Percentiles rank a stretch among this genome's conserved stretches.
Evolutionary conservation across 2,888 invertebrate genomes (phyloP).

Genomic region (Epinotia brunnichana): DNA sequence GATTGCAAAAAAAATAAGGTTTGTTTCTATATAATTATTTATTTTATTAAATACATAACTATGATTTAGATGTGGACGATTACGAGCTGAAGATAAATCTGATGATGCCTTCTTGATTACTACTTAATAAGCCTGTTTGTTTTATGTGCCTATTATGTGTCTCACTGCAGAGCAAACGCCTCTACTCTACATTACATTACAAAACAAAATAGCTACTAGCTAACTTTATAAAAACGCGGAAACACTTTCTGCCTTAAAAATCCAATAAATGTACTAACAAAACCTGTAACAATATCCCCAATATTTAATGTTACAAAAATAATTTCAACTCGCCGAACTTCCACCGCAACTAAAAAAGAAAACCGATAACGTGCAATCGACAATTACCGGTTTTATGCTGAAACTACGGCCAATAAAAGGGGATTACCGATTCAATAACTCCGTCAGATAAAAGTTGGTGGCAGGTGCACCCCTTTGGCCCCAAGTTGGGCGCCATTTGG

Average conservation of each 20-base stretch:
- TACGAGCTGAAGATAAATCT: too few species aligned
- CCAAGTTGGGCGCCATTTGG: conserved; percentile 32
- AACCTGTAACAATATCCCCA: neutral
- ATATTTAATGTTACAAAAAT: conserved; percentile 21
- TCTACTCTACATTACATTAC: too few species aligned
- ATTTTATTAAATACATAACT: too few species aligned
- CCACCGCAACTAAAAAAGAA: conserved; percentile 38
- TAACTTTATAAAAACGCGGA: neutral
- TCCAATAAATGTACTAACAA: neutral
- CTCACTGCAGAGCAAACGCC: too few species aligned
- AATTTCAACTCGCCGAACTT: conserved; percentile 14
- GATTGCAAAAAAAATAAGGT: too few species aligned
- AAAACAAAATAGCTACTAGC: neutral
- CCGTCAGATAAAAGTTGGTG: conserved; percentile 66
- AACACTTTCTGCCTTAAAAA: neutral
- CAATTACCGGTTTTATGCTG: conserved; percentile 60
- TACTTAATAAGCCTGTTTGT: too few species aligned
- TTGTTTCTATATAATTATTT: too few species aligned
- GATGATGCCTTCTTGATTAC: too few species aligned
- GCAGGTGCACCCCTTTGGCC: conserved; percentile 55
- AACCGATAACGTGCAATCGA: conserved; percentile 45
- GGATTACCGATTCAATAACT: conserved; percentile 74
- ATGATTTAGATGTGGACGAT: too few species aligned
- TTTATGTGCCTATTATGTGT: too few species aligned
- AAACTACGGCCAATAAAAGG: conserved; percentile 67